phyloP scores from a whole-genome alignment of 1,140 invertebrate genomes.

The Drosophila lacteicornis region DNA sequence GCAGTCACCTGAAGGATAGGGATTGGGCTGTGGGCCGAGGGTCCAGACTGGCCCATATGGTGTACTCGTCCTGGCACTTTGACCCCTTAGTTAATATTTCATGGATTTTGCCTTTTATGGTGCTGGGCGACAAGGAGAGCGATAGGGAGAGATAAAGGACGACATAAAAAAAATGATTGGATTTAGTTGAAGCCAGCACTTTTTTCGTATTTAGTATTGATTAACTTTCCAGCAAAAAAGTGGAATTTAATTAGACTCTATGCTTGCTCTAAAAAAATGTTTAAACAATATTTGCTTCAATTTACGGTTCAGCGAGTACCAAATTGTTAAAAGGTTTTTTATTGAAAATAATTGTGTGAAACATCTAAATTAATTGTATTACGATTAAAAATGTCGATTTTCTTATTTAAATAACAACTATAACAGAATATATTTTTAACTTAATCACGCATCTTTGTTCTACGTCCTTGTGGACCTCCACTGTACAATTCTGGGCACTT shows the following conservation, averaged over 20 bases:
- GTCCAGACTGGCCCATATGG: constrained; percentile 43
- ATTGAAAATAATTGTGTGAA: background rate
- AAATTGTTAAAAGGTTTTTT: background rate
- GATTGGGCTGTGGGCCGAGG: background rate
- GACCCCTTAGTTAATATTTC: constrained; percentile 54
- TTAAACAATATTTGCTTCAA: constrained; percentile 1
- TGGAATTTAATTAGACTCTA: constrained; percentile 30
- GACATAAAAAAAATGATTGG: constrained; percentile 29
- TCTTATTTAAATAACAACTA: too few relatives aligned
- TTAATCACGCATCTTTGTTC: background rate
- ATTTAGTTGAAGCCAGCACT: constrained; percentile 13
- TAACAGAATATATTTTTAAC: too few relatives aligned
- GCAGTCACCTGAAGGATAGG: constrained; percentile 31
- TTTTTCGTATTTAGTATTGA: constrained; percentile 10
- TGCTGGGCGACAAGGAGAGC: background rate
- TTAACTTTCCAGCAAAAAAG: constrained; percentile 8
- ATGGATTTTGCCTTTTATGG: constrained; percentile 34
- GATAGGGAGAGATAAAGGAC: constrained; percentile 11
- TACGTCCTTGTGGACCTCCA: background rate
- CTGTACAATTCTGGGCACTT: background rate
- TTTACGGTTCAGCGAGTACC: background rate
- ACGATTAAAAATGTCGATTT: background rate
- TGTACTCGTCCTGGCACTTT: constrained; percentile 33
- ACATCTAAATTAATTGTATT: background rate
- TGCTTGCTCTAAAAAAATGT: constrained; percentile 6